Base-by-base conservation (phyloP, 2,113 vertebrate species). In the Sitta europaea region DNA sequence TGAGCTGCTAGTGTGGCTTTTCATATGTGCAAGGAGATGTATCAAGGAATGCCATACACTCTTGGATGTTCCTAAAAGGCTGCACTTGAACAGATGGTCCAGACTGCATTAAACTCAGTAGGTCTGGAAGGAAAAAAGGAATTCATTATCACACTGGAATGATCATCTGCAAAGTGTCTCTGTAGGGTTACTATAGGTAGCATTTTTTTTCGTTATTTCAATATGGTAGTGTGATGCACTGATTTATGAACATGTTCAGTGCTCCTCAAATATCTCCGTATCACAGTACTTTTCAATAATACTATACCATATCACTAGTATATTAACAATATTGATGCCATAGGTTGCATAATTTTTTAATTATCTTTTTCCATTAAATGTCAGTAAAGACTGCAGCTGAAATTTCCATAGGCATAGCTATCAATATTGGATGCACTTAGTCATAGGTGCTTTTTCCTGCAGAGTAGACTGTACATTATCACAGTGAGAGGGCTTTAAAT, bases 241-340 rank as follows among this genome's bases (percentile, higher is more conserved):
- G 17, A 42, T 9, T 58, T 55, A 63, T 10, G 5, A 70, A 59
- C 1, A 23, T 10, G 4, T 45, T 6, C 28, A 28, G 3, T 1
- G 1, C 9, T 87, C 40, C 17, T 10, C 21, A 78, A 45, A 59
- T 1, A 27, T 50, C 11, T 65, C 7, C 62, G 11, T 62, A 13
- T 17, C 8, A 8, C 13, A 40, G 19, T 18, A 10, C 2, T 67
- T 85, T 85, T 27, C 22, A 47, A 35, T 28, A 65, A 16, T 29
- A 22, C 29, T 33, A 8, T 14, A 36, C 24, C 2, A 12, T n/a
- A 33, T 16, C 1, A 2, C 4, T 43, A 12, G 1, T 78, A 22
- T 14, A 53, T 48, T 57, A 70, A 47, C 5, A 73, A n/a, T 5
- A n/a, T 21, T 75, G 24, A 15, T 80, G 43, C 3, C 12, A 25